These are phyloP conservation scores for Chionoecetes opilio DNA, from an alignment of 1,140 invertebrate species.

Conservation along the genomic window DNA sequence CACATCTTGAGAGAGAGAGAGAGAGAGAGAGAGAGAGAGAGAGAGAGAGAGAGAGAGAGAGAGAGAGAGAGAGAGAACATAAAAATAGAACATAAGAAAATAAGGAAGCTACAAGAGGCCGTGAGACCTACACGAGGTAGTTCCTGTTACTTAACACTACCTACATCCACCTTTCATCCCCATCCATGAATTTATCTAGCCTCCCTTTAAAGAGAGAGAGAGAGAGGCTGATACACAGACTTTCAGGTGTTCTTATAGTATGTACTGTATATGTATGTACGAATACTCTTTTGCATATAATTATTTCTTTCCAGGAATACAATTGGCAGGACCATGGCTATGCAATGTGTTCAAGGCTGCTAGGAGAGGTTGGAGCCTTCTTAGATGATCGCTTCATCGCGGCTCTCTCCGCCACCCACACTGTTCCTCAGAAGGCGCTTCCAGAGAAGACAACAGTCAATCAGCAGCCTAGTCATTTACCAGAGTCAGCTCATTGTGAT, in stretches of 20 bases:
- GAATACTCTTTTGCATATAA: neutral
- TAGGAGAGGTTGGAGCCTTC: slow-evolving; percentile 93
- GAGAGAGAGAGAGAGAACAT: neutral
- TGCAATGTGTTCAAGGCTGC: slow-evolving; percentile 92
- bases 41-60: neutral
- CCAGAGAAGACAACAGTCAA: slow-evolving; percentile 23
- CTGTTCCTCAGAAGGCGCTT: slow-evolving; percentile 17
- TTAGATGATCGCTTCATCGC: slow-evolving; percentile 87
- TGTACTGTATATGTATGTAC: too few species aligned
- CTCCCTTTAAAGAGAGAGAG: too few species aligned
- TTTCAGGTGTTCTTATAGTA: neutral
- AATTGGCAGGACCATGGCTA: slow-evolving; percentile 97
- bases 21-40: neutral
- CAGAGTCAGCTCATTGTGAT: slow-evolving; percentile 44
- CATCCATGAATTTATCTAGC: too few species aligned
- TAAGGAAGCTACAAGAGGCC: too few species aligned
- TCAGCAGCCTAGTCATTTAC: slow-evolving; percentile 41
- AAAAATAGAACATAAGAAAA: too few species aligned
- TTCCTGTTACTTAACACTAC: too few species aligned
- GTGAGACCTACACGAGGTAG: too few species aligned
- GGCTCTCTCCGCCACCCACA: slow-evolving; percentile 53
- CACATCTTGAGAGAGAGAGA: too few species aligned
- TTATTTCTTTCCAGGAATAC: slow-evolving; percentile 88
- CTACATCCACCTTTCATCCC: too few species aligned
- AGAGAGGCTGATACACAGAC: neutral